phyloP scores from a whole-genome alignment of 2,113 vertebrate genomes.

The Scomber japonicus region DNA sequence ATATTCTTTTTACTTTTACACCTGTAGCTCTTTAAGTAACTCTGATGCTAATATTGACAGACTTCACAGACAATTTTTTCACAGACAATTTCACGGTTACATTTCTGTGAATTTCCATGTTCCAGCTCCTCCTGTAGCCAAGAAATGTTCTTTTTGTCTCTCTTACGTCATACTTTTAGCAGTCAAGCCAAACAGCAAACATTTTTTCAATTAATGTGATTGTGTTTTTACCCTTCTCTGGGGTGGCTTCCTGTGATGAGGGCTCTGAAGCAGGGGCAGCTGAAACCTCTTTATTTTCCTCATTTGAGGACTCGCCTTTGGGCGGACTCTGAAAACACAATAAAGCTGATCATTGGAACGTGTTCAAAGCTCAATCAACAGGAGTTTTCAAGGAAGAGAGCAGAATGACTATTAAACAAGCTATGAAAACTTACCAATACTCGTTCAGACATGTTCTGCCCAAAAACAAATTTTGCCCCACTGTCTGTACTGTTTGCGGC shows the following conservation, averaged over 20 bases:
- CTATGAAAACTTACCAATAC: constrained; percentile 91
- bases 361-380: background rate
- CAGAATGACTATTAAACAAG: background rate
- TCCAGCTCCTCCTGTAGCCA: constrained; percentile 7
- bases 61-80: background rate
- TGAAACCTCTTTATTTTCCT: constrained; percentile 89
- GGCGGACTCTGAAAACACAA: constrained; percentile 90
- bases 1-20: background rate
- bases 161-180: background rate
- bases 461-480: constrained; percentile 95
- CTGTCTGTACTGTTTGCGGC: constrained; percentile 89
- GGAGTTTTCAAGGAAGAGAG: background rate
- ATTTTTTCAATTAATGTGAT: background rate
- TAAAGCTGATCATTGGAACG: constrained; percentile 5
- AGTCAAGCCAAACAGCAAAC: constrained; percentile 15
- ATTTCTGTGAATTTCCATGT: background rate
- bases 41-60: background rate
- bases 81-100: background rate
- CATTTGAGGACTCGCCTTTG: constrained; percentile 87
- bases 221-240: constrained; percentile 90
- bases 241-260: constrained; percentile 91
- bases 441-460: constrained; percentile 98
- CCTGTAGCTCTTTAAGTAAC: background rate
- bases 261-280: constrained; percentile 89
- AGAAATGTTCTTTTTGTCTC: background rate